Evolutionary conservation across 1,140 invertebrate species (phyloP).

Genomic region (Leptopilina boulardi): DNA sequence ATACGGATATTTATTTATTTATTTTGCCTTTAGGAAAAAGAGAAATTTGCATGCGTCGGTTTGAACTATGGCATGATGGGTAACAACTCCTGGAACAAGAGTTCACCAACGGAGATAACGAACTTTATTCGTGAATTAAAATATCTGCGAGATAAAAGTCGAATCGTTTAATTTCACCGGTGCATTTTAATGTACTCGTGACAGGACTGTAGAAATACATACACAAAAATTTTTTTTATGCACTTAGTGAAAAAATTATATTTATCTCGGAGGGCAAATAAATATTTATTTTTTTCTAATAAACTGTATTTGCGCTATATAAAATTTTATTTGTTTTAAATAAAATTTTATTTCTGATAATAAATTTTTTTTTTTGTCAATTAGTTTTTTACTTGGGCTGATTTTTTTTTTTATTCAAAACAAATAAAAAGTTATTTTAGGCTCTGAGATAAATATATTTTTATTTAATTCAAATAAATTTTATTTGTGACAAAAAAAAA

Average conservation of each 20-base stretch:
- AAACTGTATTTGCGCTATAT: too few relatives aligned
- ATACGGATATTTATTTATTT: not conserved
- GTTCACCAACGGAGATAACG: constrained; percentile 25
- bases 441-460: too few relatives aligned
- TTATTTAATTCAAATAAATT: too few relatives aligned
- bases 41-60: constrained; percentile 30
- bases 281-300: not conserved
- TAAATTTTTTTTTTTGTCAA: too few relatives aligned
- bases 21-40: constrained; percentile 12
- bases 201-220: not conserved
- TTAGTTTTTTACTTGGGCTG: too few relatives aligned
- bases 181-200: constrained; percentile 26
- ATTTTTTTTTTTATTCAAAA: too few relatives aligned
- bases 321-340: too few relatives aligned
- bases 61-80: constrained; percentile 25
- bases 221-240: not conserved
- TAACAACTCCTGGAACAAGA: constrained; percentile 15
- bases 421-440: too few relatives aligned
- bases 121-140: constrained; percentile 30
- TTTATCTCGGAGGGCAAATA: not conserved
- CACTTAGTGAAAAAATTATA: too few relatives aligned
- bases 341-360: too few relatives aligned
- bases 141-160: constrained; percentile 28
- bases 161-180: constrained; percentile 29
- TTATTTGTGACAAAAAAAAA: too few relatives aligned